phyloP scores from a whole-genome alignment of 2,797 vertebrate species.

The Sardinella longiceps region DNA sequence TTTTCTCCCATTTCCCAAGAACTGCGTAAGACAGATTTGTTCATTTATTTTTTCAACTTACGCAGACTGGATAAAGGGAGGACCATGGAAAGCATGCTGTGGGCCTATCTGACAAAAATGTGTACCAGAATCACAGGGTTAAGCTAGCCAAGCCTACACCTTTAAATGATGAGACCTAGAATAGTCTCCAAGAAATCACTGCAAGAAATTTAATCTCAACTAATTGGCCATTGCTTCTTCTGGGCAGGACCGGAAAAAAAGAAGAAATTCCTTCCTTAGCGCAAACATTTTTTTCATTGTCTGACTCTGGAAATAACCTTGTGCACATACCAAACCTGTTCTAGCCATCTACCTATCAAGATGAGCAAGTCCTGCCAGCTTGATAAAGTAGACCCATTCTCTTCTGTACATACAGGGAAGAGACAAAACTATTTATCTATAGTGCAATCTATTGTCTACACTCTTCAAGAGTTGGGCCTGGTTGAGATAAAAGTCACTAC shows the following conservation, averaged over 20 bases:
- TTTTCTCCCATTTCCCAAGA: too few species aligned
- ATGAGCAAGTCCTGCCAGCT: conserved; percentile 47
- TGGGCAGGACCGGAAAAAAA: background rate
- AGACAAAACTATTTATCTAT: background rate
- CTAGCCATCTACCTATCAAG: conserved; percentile 40
- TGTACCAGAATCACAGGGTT: background rate
- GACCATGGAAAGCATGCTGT: background rate
- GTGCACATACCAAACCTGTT: conserved; percentile 48
- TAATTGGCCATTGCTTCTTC: background rate
- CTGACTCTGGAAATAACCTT: conserved; percentile 37
- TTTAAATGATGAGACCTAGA: conserved; percentile 41
- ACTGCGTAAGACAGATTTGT: too few species aligned
- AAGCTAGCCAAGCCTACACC: background rate
- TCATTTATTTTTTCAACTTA: background rate
- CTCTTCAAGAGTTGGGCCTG: background rate
- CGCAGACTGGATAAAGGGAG: background rate
- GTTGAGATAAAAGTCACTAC: background rate
- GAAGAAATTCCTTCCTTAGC: background rate
- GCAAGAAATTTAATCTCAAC: conserved; percentile 18
- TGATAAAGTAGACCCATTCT: conserved; percentile 13
- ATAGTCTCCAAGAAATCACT: conserved; percentile 49
- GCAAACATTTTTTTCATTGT: conserved; percentile 10
- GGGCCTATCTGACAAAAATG: background rate
- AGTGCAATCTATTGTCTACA: conserved; percentile 12
- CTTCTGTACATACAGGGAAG: background rate